Conservation (phyloP, 1,140 invertebrate species). For the Ganaspis sp. region DNA sequence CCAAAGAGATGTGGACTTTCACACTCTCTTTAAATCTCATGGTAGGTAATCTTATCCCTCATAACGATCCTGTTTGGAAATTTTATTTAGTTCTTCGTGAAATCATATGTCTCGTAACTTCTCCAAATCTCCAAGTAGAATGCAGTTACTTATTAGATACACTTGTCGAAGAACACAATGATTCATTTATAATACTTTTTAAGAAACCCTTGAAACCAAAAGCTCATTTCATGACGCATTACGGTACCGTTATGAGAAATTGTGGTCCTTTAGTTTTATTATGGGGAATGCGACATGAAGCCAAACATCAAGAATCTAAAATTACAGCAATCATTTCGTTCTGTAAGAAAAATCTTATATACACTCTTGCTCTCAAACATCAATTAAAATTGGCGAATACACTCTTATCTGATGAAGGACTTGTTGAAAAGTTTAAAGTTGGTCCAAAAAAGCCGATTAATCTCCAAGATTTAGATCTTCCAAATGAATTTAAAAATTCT, state of each 20-base stretch:
- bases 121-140: neutral
- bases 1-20: neutral
- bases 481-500: neutral
- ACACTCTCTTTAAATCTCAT: neutral
- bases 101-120: neutral
- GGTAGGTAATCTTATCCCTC: neutral
- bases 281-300: constrained; percentile 39
- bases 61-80: neutral
- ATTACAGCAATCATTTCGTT: neutral
- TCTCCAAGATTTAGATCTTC: neutral
- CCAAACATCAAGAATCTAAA: constrained; percentile 35
- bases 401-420: constrained; percentile 8
- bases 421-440: neutral
- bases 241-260: neutral
- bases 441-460: neutral
- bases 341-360: constrained; percentile 32
- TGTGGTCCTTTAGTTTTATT: constrained; percentile 33
- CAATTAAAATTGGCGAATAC: constrained; percentile 25
- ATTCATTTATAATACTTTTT: constrained; percentile 19
- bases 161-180: constrained; percentile 36
- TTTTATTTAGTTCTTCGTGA: neutral
- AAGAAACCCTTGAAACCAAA: constrained; percentile 34
- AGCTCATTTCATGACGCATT: constrained; percentile 33
- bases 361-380: constrained; percentile 12
- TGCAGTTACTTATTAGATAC: constrained; percentile 1